phyloP scores from a whole-genome alignment of 2,888 invertebrate genomes.

The Chrysolina haemoptera region DNA sequence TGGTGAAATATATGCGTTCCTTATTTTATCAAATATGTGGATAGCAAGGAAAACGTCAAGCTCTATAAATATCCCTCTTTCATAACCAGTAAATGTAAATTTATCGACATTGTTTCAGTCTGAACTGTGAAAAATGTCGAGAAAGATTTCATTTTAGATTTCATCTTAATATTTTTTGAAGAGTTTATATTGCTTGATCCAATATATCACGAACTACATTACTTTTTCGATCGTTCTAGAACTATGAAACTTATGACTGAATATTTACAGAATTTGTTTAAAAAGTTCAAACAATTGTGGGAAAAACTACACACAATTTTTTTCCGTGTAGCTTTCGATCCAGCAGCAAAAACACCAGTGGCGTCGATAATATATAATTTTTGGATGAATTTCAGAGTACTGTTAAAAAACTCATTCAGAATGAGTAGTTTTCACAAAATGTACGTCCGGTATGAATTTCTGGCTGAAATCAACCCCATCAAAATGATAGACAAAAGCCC shows the following conservation, averaged over 20 bases:
- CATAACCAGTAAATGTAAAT: slow-evolving; percentile 38
- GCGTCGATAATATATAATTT: too few species aligned
- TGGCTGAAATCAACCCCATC: too few species aligned
- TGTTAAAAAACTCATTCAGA: too few species aligned
- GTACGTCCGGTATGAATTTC: too few species aligned
- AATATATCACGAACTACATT: slow-evolving; percentile 5
- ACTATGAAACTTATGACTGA: background rate
- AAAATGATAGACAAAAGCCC: too few species aligned
- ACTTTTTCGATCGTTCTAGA: background rate
- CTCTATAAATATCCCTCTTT: slow-evolving; percentile 39
- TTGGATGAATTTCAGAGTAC: too few species aligned
- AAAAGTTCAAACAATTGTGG: too few species aligned
- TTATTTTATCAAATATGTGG: slow-evolving; percentile 43
- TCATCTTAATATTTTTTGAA: slow-evolving; percentile 23
- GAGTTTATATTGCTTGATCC: background rate
- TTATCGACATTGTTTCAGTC: slow-evolving; percentile 37
- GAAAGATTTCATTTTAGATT: slow-evolving; percentile 28
- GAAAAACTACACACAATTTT: too few species aligned
- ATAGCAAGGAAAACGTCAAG: slow-evolving; percentile 31
- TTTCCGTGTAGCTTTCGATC: too few species aligned
- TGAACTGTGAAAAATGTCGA: slow-evolving; percentile 38
- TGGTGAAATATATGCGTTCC: slow-evolving; percentile 36
- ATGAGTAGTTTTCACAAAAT: too few species aligned
- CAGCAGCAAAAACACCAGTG: too few species aligned
- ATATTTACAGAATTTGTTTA: too few species aligned